These are phyloP conservation scores for Promerops cafer DNA, from an alignment of 2,113 vertebrate genomes.

Conservation along the genomic window DNA sequence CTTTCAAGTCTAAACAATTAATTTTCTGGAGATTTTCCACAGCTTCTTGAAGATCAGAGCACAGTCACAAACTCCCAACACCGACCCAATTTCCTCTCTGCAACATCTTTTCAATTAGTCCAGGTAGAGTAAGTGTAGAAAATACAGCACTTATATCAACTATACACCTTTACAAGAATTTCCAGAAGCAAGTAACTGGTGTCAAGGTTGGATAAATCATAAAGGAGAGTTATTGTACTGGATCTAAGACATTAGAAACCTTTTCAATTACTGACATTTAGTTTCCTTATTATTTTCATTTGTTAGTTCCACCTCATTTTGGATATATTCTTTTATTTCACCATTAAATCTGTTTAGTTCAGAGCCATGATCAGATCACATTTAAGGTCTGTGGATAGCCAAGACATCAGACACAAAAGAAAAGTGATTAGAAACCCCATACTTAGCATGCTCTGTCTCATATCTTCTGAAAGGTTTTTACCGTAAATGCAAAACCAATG, in stretches of 20 bases:
- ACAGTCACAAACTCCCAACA: background rate
- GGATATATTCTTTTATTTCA: background rate
- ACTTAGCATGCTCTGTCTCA: background rate
- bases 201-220: background rate
- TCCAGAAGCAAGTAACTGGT: background rate
- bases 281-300: background rate
- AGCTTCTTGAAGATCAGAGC: background rate
- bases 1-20: slow-evolving; percentile 20
- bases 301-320: slow-evolving; percentile 13
- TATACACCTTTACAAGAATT: background rate
- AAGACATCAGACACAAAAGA: background rate
- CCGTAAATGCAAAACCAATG: slow-evolving; percentile 51
- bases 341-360: background rate
- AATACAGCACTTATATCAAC: background rate
- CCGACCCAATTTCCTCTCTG: background rate
- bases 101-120: background rate
- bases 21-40: background rate
- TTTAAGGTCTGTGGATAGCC: background rate
- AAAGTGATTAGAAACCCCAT: background rate
- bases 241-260: background rate
- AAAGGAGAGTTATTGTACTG: background rate
- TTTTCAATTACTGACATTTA: background rate
- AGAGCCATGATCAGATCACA: background rate
- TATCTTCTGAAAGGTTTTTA: background rate
- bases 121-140: background rate